A percentile compares a stretch with the other conserved stretches of the same genome.
Conservation (phyloP, 2,888 invertebrate genomes). For the Blera fallax region DNA sequence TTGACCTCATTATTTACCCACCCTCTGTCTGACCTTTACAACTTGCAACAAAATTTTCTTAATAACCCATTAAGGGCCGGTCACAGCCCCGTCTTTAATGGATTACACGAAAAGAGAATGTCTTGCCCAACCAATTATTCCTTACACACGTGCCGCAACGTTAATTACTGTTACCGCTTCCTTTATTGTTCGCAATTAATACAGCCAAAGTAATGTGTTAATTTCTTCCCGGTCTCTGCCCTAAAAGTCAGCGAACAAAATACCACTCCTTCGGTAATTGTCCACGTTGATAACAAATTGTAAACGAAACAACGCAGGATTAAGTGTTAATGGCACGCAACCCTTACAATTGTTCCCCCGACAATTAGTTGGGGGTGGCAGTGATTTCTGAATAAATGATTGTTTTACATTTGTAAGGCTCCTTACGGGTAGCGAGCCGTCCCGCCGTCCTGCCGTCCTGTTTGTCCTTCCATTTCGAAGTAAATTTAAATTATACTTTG, state of each 20-base stretch:
- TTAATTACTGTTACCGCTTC: constrained; percentile 4
- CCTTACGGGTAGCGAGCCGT: neutral
- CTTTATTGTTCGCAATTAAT: constrained; percentile 29
- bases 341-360: neutral
- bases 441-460: neutral
- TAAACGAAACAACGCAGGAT: constrained; percentile 24
- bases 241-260: neutral
- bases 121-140: neutral
- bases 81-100: neutral
- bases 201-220: constrained; percentile 3
- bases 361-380: neutral
- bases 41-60: neutral
- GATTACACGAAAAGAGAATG: neutral
- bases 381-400: constrained; percentile 33
- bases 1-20: neutral
- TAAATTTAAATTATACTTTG: neutral
- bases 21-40: neutral
- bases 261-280: constrained; percentile 12
- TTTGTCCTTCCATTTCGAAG: neutral
- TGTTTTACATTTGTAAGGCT: neutral
- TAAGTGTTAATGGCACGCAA: constrained; percentile 56
- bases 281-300: constrained; percentile 38
- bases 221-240: neutral
- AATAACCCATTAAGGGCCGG: neutral
- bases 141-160: neutral